Conservation (phyloP, 2,797 vertebrate species). For the Sebastes hopkinsi region DNA sequence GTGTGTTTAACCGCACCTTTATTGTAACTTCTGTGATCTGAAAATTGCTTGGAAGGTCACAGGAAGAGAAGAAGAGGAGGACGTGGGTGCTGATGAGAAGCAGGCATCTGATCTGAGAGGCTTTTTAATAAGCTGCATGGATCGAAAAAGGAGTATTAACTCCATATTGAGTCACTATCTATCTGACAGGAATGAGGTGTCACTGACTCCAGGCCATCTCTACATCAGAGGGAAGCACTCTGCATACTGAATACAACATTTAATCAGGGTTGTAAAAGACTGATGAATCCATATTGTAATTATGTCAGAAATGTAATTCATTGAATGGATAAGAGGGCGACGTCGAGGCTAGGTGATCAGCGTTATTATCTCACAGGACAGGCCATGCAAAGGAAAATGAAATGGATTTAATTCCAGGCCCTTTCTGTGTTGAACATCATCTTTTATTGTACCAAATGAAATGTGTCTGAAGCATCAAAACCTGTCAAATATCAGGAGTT, state of each 20-base stretch:
- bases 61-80: background rate
- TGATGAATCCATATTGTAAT: slow-evolving; percentile 5
- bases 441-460: background rate
- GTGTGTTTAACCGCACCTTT: slow-evolving; percentile 15
- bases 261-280: background rate
- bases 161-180: slow-evolving; percentile 16
- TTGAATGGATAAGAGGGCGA: background rate
- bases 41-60: background rate
- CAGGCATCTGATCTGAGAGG: slow-evolving; percentile 16
- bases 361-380: background rate
- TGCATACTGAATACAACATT: background rate
- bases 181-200: background rate
- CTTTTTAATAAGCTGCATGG: slow-evolving; percentile 27
- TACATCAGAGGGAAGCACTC: slow-evolving; percentile 4
- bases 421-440: background rate
- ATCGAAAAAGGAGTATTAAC: background rate
- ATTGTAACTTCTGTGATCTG: slow-evolving; percentile 24
- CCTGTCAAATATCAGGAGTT: background rate
- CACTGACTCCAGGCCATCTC: background rate
- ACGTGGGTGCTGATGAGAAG: slow-evolving; percentile 29
- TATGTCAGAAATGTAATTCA: background rate
- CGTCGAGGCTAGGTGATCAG: background rate
- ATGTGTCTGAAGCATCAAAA: background rate
- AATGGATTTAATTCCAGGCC: background rate
- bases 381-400: background rate